Evolutionary conservation across 1,140 invertebrate species (phyloP).

Genomic region (Zaprionus gabonicus): DNA sequence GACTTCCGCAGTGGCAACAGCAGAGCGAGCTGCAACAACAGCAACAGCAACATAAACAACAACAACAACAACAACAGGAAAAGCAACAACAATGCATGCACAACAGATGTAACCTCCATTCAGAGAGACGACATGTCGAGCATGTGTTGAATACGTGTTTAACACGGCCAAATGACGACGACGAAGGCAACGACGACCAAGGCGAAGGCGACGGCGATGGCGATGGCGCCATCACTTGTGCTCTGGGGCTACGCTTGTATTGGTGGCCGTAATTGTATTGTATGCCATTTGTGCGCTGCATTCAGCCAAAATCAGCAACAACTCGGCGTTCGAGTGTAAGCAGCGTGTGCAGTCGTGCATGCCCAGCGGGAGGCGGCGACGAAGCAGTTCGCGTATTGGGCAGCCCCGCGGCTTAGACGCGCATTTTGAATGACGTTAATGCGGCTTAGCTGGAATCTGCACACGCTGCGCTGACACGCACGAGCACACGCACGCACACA

Average conservation of each 20-base stretch:
- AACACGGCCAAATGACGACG: conserved; percentile 70
- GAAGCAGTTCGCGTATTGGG: background rate
- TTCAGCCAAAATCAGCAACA: conserved; percentile 57
- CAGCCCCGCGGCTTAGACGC: conserved; percentile 56
- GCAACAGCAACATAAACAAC: conserved; percentile 2
- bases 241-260: conserved; percentile 18
- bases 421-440: conserved; percentile 76
- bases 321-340: conserved; percentile 55
- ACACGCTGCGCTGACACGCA: conserved; percentile 30
- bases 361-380: background rate
- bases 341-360: conserved; percentile 57
- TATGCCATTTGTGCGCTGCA: conserved; percentile 64
- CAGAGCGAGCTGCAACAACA: conserved; percentile 6
- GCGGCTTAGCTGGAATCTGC: conserved; percentile 71
- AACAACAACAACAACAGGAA: conserved; percentile 25
- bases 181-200: conserved; percentile 43
- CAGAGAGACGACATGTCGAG: conserved; percentile 69
- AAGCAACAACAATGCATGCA: conserved; percentile 3
- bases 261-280: conserved; percentile 43
- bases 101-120: conserved; percentile 39
- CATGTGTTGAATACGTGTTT: conserved; percentile 80
- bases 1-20: conserved; percentile 59
- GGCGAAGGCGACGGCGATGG: conserved; percentile 10
- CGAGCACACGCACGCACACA: conserved; percentile 17
- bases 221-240: no score